A percentile compares a stretch with the other conserved stretches of the same genome.
These are phyloP conservation scores for Coranthus polyacanthus DNA, from an alignment of 2,797 vertebrate species.

Conservation along the genomic window DNA sequence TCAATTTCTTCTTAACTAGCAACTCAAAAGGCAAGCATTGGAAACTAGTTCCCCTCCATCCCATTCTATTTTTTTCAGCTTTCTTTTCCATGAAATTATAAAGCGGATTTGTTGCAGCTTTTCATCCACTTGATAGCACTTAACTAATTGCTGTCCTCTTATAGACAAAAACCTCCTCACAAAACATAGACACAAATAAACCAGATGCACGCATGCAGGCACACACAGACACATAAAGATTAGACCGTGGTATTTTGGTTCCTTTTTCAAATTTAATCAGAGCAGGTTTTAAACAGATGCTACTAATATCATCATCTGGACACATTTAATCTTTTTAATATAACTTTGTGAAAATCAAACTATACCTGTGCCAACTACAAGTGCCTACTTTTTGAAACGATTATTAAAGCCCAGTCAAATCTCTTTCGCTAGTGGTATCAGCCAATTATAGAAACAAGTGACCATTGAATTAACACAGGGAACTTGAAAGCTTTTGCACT, in stretches of 20 bases:
- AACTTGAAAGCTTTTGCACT: slow-evolving; percentile 86
- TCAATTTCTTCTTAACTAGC: slow-evolving; percentile 69
- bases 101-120: slow-evolving; percentile 83
- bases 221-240: slow-evolving; percentile 24
- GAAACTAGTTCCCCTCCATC: slow-evolving; percentile 72
- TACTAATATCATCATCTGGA: slow-evolving; percentile 65
- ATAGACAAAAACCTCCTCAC: slow-evolving; percentile 62
- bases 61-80: slow-evolving; percentile 78
- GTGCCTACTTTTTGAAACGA: slow-evolving; percentile 77
- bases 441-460: slow-evolving; percentile 83
- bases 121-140: slow-evolving; percentile 87
- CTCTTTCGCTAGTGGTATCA: slow-evolving; percentile 74
- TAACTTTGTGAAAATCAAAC: slow-evolving; percentile 76
- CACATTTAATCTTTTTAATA: slow-evolving; percentile 72
- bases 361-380: slow-evolving; percentile 75
- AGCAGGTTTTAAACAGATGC: slow-evolving; percentile 52
- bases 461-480: slow-evolving; percentile 83
- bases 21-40: slow-evolving; percentile 73
- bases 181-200: slow-evolving; percentile 65
- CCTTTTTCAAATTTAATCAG: slow-evolving; percentile 52
- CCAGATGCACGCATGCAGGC: slow-evolving; percentile 28
- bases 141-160: slow-evolving; percentile 83
- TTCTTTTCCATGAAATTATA: slow-evolving; percentile 82
- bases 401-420: slow-evolving; percentile 82
- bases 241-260: slow-evolving; percentile 35